These are phyloP conservation scores for Leucoma salicis DNA, from an alignment of 2,888 invertebrate genomes.

Conservation along the genomic window DNA sequence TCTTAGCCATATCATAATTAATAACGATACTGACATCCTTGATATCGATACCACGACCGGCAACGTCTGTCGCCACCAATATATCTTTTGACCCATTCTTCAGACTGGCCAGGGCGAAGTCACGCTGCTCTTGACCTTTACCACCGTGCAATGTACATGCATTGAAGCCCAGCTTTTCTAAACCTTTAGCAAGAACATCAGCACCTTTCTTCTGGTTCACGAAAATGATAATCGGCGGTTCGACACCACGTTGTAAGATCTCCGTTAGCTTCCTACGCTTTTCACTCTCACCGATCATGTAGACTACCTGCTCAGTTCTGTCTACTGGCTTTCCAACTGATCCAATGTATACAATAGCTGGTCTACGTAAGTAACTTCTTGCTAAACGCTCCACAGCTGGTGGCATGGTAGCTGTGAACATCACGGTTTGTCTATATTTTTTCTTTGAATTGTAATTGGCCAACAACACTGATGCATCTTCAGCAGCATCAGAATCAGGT, in stretches of 20 bases:
- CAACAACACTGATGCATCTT: conserved; percentile 94
- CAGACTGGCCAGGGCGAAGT: conserved; percentile 97
- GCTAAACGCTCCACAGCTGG: conserved; percentile 98
- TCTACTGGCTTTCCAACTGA: conserved; percentile 98
- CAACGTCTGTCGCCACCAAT: conserved; percentile 99
- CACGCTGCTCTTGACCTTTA: conserved; percentile 99
- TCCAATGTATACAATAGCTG: conserved; percentile 98
- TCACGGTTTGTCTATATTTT: conserved; percentile 99
- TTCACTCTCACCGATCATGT: conserved; percentile 96
- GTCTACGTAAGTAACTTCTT: conserved; percentile 95
- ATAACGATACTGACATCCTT: conserved; percentile 99
- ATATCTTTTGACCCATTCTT: conserved; percentile 98
- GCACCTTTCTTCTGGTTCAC: conserved; percentile 99
- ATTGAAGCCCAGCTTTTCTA: conserved; percentile 98
- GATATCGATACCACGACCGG: conserved; percentile 99
- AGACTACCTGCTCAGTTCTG: conserved; percentile 98
- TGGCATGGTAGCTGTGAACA: conserved; percentile 99
- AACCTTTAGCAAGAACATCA: conserved; percentile 97
- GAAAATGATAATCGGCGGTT: conserved; percentile 99
- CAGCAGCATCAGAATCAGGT: conserved; percentile 98
- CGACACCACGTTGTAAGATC: conserved; percentile 92
- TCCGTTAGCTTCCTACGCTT: conserved; percentile 98
- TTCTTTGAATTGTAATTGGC: conserved; percentile 97
- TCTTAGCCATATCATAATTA: conserved; percentile 99
- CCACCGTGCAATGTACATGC: conserved; percentile 99